These are phyloP conservation scores for Cacatua alba DNA, from an alignment of 2,113 vertebrate genomes.

Conservation along the genomic window DNA sequence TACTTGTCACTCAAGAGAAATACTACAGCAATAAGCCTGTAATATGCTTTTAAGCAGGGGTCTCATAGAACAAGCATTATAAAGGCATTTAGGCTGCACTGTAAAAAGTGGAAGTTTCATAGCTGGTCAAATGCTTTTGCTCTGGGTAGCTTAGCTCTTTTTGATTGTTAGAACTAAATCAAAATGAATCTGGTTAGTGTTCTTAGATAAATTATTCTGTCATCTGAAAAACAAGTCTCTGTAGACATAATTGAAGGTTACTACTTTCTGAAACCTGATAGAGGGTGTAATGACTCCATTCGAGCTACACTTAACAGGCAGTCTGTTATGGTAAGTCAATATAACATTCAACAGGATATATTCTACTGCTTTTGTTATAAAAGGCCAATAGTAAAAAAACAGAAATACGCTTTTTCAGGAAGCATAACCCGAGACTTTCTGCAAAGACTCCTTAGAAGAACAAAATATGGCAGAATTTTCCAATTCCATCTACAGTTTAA, in stretches of 20 bases:
- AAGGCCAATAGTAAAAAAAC: neutral
- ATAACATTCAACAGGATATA: conserved; percentile 60
- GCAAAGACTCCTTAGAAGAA: neutral
- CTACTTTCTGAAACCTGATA: conserved; percentile 74
- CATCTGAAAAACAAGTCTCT: conserved; percentile 74
- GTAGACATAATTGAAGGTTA: conserved; percentile 75
- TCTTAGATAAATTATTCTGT: conserved; percentile 77
- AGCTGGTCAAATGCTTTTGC: conserved; percentile 3
- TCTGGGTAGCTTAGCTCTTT: neutral
- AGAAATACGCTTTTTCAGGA: neutral
- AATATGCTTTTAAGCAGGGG: neutral
- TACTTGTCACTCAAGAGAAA: neutral
- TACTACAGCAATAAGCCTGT: neutral
- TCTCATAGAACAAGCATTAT: neutral
- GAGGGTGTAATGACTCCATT: conserved; percentile 64
- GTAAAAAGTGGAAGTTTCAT: conserved; percentile 4
- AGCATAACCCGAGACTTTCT: neutral
- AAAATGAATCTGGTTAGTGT: conserved; percentile 73
- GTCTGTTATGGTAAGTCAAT: conserved; percentile 48
- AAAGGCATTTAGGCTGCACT: neutral
- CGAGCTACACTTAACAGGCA: conserved; percentile 39
- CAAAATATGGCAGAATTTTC: neutral
- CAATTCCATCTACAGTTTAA: neutral
- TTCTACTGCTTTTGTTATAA: conserved; percentile 61
- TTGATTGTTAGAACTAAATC: conserved; percentile 30